Evolutionary conservation across 2,113 vertebrate species (phyloP).

Genomic region (Bos javanicus): DNA sequence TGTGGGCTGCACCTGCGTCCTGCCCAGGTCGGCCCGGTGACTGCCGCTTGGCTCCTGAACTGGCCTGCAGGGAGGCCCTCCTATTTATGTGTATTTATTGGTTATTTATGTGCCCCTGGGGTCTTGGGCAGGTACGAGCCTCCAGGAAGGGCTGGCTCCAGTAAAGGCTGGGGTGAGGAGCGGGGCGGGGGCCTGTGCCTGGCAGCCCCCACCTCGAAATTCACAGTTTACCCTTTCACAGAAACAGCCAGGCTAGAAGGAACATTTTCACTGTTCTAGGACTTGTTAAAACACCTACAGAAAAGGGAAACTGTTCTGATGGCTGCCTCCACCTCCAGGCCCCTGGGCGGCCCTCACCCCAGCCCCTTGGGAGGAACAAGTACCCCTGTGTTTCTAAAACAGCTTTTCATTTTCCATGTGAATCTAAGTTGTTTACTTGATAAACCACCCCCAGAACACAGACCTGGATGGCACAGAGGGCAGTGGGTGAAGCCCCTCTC

Average conservation of each 20-base stretch:
- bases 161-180: not conserved
- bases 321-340: not conserved
- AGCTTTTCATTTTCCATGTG: not conserved
- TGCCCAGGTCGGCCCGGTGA: slow-evolving; percentile 60
- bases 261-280: not conserved
- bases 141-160: not conserved
- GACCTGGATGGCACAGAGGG: rapidly evolving
- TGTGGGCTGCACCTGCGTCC: slow-evolving; percentile 88
- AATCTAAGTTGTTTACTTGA: not conserved
- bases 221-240: not conserved
- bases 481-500: no score
- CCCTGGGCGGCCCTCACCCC: not conserved
- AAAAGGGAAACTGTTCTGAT: not conserved
- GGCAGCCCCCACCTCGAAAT: not conserved
- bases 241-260: not conserved
- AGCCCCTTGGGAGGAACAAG: not conserved
- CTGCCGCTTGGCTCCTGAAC: not conserved
- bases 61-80: not conserved
- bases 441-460: not conserved
- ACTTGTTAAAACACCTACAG: not conserved
- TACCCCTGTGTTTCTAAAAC: not conserved
- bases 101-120: slow-evolving; percentile 38
- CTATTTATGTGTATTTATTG: slow-evolving; percentile 63
- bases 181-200: rapidly evolving
- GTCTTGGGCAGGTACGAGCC: not conserved